phyloP scores from a whole-genome alignment of 2,888 invertebrate genomes.

The Tachina grossa region DNA sequence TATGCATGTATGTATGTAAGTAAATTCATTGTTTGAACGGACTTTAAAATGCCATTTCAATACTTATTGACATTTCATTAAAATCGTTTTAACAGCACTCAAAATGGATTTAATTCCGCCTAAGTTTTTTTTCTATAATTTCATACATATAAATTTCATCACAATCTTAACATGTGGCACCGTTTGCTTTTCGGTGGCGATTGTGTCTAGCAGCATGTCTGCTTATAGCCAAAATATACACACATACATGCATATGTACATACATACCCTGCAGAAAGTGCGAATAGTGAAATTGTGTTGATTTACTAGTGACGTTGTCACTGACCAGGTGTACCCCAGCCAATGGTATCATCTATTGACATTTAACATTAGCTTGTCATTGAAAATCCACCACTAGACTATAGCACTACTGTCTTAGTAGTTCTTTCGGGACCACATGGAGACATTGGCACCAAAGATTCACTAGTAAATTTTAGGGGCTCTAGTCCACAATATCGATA shows the following conservation, averaged over 20 bases:
- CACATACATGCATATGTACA: background rate
- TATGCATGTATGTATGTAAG: background rate
- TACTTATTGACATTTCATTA: slow-evolving; percentile 29
- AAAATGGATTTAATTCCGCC: slow-evolving; percentile 25
- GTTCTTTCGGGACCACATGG: too few relatives aligned
- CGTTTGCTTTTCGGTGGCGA: slow-evolving; percentile 38
- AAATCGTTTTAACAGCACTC: slow-evolving; percentile 34
- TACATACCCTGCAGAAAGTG: too few relatives aligned
- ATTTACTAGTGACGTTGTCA: too few relatives aligned
- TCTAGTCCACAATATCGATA: too few relatives aligned
- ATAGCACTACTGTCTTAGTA: too few relatives aligned
- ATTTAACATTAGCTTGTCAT: too few relatives aligned
- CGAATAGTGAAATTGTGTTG: too few relatives aligned
- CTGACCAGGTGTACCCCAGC: too few relatives aligned
- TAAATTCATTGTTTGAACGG: background rate
- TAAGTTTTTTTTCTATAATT: slow-evolving; percentile 44
- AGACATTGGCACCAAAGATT: too few relatives aligned
- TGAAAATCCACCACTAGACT: too few relatives aligned
- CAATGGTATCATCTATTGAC: too few relatives aligned
- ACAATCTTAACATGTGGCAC: slow-evolving; percentile 44
- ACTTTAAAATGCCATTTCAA: background rate
- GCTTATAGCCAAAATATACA: slow-evolving; percentile 4
- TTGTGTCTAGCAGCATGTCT: slow-evolving; percentile 65
- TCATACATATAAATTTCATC: slow-evolving; percentile 53
- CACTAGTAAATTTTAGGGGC: too few relatives aligned